A percentile compares a stretch with the other conserved stretches of the same genome.
These are phyloP conservation scores for Scalopus aquaticus DNA, from an alignment of 2,113 vertebrate genomes.

Conservation along the genomic window DNA sequence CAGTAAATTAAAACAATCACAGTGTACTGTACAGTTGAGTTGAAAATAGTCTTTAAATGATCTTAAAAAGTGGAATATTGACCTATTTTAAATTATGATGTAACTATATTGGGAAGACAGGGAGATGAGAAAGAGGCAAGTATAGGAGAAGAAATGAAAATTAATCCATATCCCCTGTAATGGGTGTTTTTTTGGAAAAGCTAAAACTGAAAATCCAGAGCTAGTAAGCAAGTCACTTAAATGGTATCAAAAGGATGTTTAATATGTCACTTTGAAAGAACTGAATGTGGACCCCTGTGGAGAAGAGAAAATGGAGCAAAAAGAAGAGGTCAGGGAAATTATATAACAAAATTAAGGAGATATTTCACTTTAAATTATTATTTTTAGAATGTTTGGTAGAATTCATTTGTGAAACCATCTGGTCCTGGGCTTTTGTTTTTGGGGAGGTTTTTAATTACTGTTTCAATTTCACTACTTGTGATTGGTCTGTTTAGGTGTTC, in stretches of 20 bases:
- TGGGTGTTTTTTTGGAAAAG: not conserved
- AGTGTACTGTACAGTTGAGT: not conserved
- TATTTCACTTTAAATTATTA: not conserved
- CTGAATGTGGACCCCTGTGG: not conserved
- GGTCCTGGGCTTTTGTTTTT: too few species aligned
- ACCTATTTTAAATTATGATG: not conserved
- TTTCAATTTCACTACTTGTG: too few species aligned
- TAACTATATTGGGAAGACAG: not conserved
- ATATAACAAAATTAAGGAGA: not conserved
- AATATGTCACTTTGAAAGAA: not conserved
- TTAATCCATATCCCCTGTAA: not conserved
- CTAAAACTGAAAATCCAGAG: not conserved
- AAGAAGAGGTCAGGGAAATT: not conserved
- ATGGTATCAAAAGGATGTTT: not conserved
- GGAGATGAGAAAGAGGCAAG: not conserved
- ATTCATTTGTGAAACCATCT: too few species aligned
- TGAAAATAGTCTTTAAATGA: not conserved
- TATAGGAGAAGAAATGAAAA: not conserved
- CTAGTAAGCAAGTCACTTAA: not conserved
- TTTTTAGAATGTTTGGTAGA: too few species aligned
- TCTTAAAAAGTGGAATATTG: not conserved
- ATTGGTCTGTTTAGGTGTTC: too few species aligned
- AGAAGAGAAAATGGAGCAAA: not conserved
- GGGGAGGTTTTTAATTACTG: too few species aligned
- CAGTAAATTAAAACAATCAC: not conserved